These are phyloP conservation scores for Didymodactylos carnosus DNA, from an alignment of 2,888 invertebrate genomes.

Conservation along the genomic window DNA sequence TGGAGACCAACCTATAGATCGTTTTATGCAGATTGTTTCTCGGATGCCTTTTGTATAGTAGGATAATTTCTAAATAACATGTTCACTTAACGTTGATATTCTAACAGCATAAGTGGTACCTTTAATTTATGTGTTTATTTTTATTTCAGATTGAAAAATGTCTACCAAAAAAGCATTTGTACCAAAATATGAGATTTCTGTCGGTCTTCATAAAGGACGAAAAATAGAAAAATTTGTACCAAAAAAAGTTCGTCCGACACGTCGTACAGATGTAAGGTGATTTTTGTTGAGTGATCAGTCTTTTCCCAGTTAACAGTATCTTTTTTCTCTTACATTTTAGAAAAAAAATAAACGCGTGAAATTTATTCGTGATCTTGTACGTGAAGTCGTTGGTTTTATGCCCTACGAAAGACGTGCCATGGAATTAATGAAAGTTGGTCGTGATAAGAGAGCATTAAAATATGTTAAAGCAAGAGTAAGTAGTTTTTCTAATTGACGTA, in stretches of 20 bases:
- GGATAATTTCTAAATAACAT: too few relatives aligned
- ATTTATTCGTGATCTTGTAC: slow-evolving; percentile 80
- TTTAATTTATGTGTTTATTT: not conserved
- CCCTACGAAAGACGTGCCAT: slow-evolving; percentile 94
- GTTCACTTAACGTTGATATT: too few relatives aligned
- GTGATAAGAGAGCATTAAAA: slow-evolving; percentile 90
- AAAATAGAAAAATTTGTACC: not conserved
- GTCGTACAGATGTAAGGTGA: not conserved
- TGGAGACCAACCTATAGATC: too few relatives aligned
- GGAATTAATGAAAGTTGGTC: slow-evolving; percentile 90
- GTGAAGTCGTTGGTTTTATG: slow-evolving; percentile 91
- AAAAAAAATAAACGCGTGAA: slow-evolving; percentile 36
- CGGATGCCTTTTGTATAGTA: too few relatives aligned
- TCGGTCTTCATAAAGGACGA: slow-evolving; percentile 10
- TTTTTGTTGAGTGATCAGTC: not conserved
- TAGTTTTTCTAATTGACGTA: not conserved
- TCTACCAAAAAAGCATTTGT: not conserved
- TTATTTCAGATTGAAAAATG: slow-evolving; percentile 5
- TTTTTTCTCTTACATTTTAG: not conserved
- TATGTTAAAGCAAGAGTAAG: slow-evolving; percentile 72
- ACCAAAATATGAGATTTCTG: slow-evolving; percentile 7
- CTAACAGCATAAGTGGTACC: too few relatives aligned
- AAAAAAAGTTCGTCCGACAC: not conserved
- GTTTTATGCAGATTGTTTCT: too few relatives aligned
- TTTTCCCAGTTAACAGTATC: not conserved